Conservation (phyloP, 2,113 vertebrate species). For the Jacana jacana region DNA sequence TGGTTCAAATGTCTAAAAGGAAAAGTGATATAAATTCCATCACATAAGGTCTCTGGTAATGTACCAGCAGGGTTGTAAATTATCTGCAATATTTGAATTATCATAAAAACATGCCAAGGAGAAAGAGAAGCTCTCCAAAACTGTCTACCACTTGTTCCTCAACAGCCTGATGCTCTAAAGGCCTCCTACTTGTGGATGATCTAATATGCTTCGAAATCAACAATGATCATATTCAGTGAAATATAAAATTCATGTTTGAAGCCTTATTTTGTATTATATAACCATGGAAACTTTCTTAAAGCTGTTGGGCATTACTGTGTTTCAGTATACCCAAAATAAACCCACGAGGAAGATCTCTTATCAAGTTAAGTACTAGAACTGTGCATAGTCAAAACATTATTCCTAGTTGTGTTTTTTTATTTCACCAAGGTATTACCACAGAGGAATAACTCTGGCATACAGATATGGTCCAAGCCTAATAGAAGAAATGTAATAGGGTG, state of each 20-base stretch:
- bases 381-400: background rate
- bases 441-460: background rate
- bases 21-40: slow-evolving; percentile 60
- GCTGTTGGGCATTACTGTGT: background rate
- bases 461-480: background rate
- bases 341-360: background rate
- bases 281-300: background rate
- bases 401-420: background rate
- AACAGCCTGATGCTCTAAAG: background rate
- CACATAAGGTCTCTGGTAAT: background rate
- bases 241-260: background rate
- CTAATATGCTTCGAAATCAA: background rate
- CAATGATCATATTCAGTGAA: background rate
- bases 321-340: background rate
- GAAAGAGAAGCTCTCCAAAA: background rate
- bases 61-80: slow-evolving; percentile 29
- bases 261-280: background rate
- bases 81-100: slow-evolving; percentile 1
- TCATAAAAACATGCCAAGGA: background rate
- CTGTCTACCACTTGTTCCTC: background rate
- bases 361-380: background rate
- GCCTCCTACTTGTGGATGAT: background rate
- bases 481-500: background rate
- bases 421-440: background rate
- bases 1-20: slow-evolving; percentile 66